phyloP scores from a whole-genome alignment of 2,888 invertebrate species.

The Hyposoter didymator region DNA sequence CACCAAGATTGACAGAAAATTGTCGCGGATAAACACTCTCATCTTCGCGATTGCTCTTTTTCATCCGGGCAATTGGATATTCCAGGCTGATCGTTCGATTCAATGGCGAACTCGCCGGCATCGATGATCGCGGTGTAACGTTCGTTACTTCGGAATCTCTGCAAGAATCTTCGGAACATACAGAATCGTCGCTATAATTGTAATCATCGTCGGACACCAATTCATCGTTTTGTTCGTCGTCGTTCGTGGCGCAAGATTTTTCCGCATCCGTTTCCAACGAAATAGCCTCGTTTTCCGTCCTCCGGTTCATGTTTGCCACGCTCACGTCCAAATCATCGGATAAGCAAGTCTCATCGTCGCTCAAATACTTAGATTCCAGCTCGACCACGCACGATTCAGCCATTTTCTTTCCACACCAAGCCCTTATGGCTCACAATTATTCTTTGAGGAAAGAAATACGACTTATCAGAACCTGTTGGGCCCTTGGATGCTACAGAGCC shows the following conservation, averaged over 20 bases:
- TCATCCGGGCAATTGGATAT: constrained; percentile 15
- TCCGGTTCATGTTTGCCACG: constrained; percentile 66
- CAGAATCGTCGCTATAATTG: constrained; percentile 75
- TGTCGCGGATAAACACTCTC: constrained; percentile 18
- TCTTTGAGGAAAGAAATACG: background rate
- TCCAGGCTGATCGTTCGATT: constrained; percentile 46
- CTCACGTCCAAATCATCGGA: constrained; percentile 65
- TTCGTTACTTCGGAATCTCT: constrained; percentile 74
- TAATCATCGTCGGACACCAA: constrained; percentile 72
- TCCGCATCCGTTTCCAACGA: constrained; percentile 65
- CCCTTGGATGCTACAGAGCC: constrained; percentile 1
- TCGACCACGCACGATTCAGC: constrained; percentile 32
- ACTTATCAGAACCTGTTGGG: background rate
- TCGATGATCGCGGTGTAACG: constrained; percentile 71
- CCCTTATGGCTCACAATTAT: background rate
- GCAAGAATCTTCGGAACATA: constrained; percentile 75
- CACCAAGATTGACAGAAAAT: constrained; percentile 26
- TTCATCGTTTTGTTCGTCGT: constrained; percentile 32
- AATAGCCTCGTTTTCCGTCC: constrained; percentile 58
- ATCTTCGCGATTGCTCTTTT: constrained; percentile 7
- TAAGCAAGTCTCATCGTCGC: constrained; percentile 48
- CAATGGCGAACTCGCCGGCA: constrained; percentile 67
- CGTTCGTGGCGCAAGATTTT: constrained; percentile 37
- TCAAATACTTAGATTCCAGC: constrained; percentile 30
- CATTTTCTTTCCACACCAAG: constrained; percentile 27